Conservation (phyloP, 2,797 vertebrate species). For the Gallinago solitaria region DNA sequence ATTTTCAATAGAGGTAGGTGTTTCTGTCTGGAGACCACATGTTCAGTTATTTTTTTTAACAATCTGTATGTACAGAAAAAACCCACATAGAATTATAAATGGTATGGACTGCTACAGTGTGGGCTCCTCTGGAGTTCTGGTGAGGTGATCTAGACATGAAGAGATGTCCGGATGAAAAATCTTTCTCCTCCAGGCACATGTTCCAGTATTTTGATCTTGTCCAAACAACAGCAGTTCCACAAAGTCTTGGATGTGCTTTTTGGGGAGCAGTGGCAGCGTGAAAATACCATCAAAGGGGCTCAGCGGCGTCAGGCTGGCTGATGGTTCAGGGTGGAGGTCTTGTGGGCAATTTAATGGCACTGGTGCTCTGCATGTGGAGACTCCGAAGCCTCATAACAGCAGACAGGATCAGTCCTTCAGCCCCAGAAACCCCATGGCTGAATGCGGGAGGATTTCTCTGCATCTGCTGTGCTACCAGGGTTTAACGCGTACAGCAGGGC, state of each 20-base stretch:
- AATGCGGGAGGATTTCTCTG: neutral
- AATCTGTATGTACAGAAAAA: neutral
- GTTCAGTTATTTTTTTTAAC: neutral
- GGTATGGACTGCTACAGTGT: neutral
- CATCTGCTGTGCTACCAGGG: neutral
- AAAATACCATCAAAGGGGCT: neutral
- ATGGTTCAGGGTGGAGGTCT: neutral
- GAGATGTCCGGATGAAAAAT: conserved; percentile 18
- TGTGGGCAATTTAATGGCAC: neutral
- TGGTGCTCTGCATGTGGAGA: neutral
- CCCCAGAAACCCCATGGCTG: neutral
- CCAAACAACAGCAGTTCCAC: neutral
- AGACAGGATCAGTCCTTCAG: neutral
- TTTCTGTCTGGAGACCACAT: conserved; percentile 59
- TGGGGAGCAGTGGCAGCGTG: neutral
- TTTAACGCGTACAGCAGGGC: neutral
- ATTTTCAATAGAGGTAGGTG: conserved; percentile 19
- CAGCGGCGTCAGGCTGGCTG: neutral
- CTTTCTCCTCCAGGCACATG: neutral
- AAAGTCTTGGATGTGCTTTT: neutral
- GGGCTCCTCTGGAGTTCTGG: conserved; percentile 4
- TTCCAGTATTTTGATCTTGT: neutral
- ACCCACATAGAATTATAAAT: neutral
- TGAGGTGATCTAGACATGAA: neutral
- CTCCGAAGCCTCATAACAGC: neutral